phyloP scores from a whole-genome alignment of 2,797 vertebrate species.

The Manis javanica region DNA sequence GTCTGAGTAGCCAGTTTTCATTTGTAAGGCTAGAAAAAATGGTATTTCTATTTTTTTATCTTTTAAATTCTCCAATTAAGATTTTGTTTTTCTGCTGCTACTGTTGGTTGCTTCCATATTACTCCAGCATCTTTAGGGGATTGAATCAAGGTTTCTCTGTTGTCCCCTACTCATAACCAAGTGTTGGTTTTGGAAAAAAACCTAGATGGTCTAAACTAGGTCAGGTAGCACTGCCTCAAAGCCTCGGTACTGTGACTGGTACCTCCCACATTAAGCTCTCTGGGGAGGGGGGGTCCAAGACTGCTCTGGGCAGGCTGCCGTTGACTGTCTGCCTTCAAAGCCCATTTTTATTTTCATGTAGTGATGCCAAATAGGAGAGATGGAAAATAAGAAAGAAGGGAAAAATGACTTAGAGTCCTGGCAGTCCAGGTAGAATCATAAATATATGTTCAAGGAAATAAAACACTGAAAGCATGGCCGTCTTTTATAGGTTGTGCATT shows the following conservation, averaged over 20 bases:
- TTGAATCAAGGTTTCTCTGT: neutral
- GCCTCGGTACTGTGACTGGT: neutral
- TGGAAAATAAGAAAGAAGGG: neutral
- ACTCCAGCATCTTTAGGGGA: neutral
- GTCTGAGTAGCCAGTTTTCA: neutral
- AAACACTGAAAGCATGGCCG: neutral
- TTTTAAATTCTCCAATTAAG: neutral
- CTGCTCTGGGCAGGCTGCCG: neutral
- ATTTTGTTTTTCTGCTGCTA: neutral
- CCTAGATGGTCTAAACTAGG: neutral
- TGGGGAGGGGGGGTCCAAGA: neutral
- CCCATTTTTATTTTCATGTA: neutral
- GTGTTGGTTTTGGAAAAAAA: neutral
- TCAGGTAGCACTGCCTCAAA: neutral
- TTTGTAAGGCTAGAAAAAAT: neutral
- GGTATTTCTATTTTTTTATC: neutral
- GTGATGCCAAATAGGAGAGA: constrained; percentile 9
- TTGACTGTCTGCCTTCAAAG: neutral
- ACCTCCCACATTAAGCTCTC: neutral
- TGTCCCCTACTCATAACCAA: neutral
- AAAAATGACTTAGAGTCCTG: neutral
- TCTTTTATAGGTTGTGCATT: neutral
- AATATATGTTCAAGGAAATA: neutral
- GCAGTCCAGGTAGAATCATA: neutral
- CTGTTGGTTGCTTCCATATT: neutral